These are phyloP conservation scores for Hydropsyche betteni DNA, from an alignment of 2,888 invertebrate species.

Conservation along the genomic window DNA sequence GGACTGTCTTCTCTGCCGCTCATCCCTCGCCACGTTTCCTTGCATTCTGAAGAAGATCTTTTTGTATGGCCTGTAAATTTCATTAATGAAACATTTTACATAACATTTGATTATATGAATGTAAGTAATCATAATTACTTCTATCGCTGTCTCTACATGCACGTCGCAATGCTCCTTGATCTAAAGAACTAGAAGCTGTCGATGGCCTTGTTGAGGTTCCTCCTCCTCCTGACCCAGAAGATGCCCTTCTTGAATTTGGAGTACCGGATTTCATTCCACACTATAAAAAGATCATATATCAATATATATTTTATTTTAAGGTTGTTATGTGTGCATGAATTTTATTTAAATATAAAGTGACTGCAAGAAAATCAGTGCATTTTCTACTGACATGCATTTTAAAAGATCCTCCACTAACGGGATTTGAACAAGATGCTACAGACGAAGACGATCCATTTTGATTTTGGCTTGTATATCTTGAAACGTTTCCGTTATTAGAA, in stretches of 20 bases:
- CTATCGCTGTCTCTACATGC: constrained; percentile 47
- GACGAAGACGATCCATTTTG: constrained; percentile 62
- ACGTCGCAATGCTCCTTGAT: constrained; percentile 49
- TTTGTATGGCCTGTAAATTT: constrained; percentile 60
- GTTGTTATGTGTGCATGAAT: neutral
- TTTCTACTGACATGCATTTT: constrained; percentile 58
- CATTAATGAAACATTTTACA: constrained; percentile 53
- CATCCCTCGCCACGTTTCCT: constrained; percentile 56
- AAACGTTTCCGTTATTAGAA: constrained; percentile 31
- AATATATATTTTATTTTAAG: neutral
- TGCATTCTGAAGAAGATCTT: constrained; percentile 64
- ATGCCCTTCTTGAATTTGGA: constrained; percentile 36
- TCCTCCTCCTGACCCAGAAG: constrained; percentile 41
- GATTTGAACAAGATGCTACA: constrained; percentile 54
- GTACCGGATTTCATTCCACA: constrained; percentile 47
- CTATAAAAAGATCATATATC: constrained; percentile 36
- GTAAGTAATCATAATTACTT: constrained; percentile 35
- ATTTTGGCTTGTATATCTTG: constrained; percentile 41
- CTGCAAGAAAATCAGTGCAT: neutral
- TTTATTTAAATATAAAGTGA: constrained; percentile 1
- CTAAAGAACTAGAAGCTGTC: constrained; percentile 49
- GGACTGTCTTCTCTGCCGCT: constrained; percentile 38
- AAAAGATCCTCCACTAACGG: constrained; percentile 63
- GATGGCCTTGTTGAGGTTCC: constrained; percentile 31
- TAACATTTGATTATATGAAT: neutral